Evolutionary conservation across 2,113 vertebrate species (phyloP), one percentile per base, ranked within the genome.

Genomic region (Apus apus): DNA sequence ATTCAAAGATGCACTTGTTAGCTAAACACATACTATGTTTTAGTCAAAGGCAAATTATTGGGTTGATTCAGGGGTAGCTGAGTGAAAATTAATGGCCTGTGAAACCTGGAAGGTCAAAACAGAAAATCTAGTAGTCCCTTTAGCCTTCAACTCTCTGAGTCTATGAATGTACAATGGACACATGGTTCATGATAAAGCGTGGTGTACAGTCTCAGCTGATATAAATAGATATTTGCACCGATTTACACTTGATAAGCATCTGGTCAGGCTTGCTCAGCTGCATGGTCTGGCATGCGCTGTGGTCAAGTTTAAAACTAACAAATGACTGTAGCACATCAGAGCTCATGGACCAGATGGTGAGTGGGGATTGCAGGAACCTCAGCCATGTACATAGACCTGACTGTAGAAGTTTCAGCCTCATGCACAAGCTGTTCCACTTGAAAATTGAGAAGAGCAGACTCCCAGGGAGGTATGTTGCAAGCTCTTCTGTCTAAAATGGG

Each of bases 191-290:
- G 92, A 84, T 46, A 80, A 91, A 90, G 68, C 94, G 61, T 71
- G 36, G 83, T 61, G 53, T 80, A 76, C 30, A 87, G 76, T 48
- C 88, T 72, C 30, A 21, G 53, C 65, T 58, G 93, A 81, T 68
- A 92, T 70, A 93, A 92, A 94, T 74, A 90, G 79, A 78, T 7
- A 87, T 92, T 96, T 96, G 76, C 68, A 74, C 92, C 12, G 1
- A 88, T 96, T 95, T 92, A 77, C 85, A 72, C 65, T 84, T 75
- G 87, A 95, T 90, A 93, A 96, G 88, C 94, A 95, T 94, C 93
- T 97, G 88, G 90, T 83, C 86, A 92, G 92, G 62, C 83, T 94
- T 95, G 88, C 90, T 96, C 90, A 95, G 80, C 83, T 94, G 83
- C 74, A 86, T 76, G 34, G 40, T 61, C 80, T 94, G 83, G 76